Base-by-base conservation (phyloP, 2,888 invertebrate genomes). In the Plagodis dolabraria region DNA sequence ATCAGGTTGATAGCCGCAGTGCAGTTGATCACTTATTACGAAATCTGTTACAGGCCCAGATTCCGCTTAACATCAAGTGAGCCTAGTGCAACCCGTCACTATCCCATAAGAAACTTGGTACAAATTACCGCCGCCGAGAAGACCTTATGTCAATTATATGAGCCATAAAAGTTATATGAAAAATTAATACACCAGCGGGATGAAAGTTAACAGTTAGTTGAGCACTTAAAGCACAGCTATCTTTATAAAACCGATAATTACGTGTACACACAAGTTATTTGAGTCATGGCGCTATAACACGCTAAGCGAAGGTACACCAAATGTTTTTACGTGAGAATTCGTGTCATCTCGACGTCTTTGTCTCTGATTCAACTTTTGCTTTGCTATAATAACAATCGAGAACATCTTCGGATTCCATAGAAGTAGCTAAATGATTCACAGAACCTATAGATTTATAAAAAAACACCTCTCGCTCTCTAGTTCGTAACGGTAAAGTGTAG, bases 331-430 rank as follows among this genome's bases (percentile, higher is more conserved):
- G 53, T 56, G 60, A n/a, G 49, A 53, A 53, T 40, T 33, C 34
- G 12, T 47, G 7, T 51, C 38, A 47, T 53, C 12, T 43, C 12
- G 6, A 6, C 34, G 10, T 47, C 46, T 49, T 60, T 56, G 60
- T 60, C 33, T 40, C n/a, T 7, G 38, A 5, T 1, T n/a, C 7
- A 22, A 53, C 46, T 46, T 43, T 49, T 55, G 45, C 52, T 55
- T 51, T 54, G 34, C 43, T 33, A 0, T 35, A 34, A 6, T 33
- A 45, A 53, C 46, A 52, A 47, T 34, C 57, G 55, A 56, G 62
- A 60, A 57, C 48, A 63, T 5, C 58, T 61, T 67, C 52, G 63
- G 52, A 58, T 63, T 57, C 60, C 40, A 63, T 50, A 58, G 63
- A 56, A 58, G 56, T 58, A 54, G 53, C 7, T 9, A 57, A 52